Percentiles rank a stretch among this genome's conserved stretches.
These are phyloP conservation scores for Parazoanthus atlanticus DNA, from an alignment of 92 coral and sea anemone genomes.

Conservation along the genomic window DNA sequence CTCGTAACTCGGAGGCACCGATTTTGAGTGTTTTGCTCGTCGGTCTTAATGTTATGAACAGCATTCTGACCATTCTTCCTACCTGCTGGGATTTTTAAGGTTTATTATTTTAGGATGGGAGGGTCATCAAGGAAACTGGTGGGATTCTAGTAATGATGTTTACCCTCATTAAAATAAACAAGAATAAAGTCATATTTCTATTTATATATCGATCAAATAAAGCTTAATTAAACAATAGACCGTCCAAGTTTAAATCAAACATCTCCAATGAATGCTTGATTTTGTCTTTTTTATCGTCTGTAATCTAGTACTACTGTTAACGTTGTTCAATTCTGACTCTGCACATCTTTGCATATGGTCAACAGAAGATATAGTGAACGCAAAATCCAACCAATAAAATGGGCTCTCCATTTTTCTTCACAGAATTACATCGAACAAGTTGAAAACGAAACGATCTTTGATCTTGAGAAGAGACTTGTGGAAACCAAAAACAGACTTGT, in stretches of 20 bases:
- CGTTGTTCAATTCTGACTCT: not conserved
- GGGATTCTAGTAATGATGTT: not conserved
- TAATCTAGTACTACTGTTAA: not conserved
- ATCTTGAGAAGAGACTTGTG: conserved; percentile 88
- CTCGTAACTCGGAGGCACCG: not conserved
- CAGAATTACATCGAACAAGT: conserved; percentile 96
- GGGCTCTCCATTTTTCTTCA: not conserved
- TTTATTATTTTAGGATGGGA: not conserved
- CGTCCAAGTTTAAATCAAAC: not conserved
- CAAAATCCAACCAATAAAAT: not conserved
- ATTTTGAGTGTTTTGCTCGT: too few relatives aligned
- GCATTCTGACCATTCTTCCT: not conserved
- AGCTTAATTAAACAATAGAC: not conserved
- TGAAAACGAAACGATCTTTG: conserved; percentile 97
- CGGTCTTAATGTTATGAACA: not conserved
- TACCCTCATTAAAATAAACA: not conserved
- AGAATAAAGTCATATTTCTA: not conserved
- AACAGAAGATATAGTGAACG: not conserved
- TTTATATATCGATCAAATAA: not conserved
- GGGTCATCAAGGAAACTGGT: not conserved
- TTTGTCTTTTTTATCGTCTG: not conserved
- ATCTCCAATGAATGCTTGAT: not conserved
- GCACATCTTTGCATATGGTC: not conserved
- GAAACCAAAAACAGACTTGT: conserved; percentile 94
- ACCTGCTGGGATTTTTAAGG: not conserved